Conservation (phyloP, 2,888 invertebrate species). For the Dascillus cervinus region DNA sequence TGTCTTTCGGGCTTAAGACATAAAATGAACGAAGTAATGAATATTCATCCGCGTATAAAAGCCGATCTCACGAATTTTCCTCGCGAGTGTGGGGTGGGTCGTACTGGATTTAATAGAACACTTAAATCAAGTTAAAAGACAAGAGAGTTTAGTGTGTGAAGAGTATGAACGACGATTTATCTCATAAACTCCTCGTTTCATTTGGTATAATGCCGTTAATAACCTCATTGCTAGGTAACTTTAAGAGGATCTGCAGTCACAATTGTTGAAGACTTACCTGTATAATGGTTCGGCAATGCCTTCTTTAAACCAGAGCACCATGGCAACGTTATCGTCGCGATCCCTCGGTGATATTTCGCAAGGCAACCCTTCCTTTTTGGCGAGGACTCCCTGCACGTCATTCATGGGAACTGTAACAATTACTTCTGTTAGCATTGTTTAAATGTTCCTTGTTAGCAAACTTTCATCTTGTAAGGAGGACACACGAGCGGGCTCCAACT, state of each 20-base stretch:
- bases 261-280: slow-evolving; percentile 51
- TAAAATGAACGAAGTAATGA: slow-evolving; percentile 28
- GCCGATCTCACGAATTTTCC: slow-evolving; percentile 29
- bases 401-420: slow-evolving; percentile 64
- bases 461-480: slow-evolving; percentile 23
- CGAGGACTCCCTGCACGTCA: slow-evolving; percentile 73
- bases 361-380: slow-evolving; percentile 74
- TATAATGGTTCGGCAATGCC: slow-evolving; percentile 76
- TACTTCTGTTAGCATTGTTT: slow-evolving; percentile 30
- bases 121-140: slow-evolving; percentile 37
- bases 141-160: slow-evolving; percentile 26
- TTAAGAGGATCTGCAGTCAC: no score
- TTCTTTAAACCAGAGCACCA: slow-evolving; percentile 87
- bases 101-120: slow-evolving; percentile 37
- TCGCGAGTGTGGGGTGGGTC: slow-evolving; percentile 23
- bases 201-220: no score
- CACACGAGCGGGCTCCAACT: slow-evolving; percentile 21
- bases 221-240: no score
- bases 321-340: slow-evolving; percentile 72
- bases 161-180: slow-evolving; percentile 11
- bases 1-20: slow-evolving; percentile 23
- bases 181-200: no score
- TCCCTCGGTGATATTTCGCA: slow-evolving; percentile 78
- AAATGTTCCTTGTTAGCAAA: slow-evolving; percentile 30
- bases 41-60: slow-evolving; percentile 35